These are phyloP conservation scores for Myotis pilosus DNA, from an alignment of 2,797 vertebrate species.

Conservation along the genomic window DNA sequence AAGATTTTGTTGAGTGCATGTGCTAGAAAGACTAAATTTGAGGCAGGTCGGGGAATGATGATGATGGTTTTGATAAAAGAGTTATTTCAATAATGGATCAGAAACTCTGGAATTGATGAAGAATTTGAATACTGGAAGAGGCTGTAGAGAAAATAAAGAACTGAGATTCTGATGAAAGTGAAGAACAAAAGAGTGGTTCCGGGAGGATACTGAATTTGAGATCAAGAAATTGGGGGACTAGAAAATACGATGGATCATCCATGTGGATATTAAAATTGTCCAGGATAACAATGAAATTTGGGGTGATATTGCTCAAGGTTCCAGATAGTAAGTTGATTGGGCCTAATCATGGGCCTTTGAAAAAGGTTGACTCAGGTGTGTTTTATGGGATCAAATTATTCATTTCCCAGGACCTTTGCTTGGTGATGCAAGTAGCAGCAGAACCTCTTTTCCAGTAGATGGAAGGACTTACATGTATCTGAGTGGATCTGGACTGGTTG, in stretches of 20 bases:
- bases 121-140: background rate
- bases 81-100: background rate
- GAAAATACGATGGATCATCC: background rate
- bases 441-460: background rate
- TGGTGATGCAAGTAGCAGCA: background rate
- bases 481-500: background rate
- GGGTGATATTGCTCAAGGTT: background rate
- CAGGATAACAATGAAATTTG: background rate
- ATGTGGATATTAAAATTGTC: background rate
- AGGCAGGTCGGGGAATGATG: background rate
- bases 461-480: background rate
- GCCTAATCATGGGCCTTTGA: background rate
- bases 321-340: background rate
- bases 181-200: background rate
- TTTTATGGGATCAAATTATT: background rate
- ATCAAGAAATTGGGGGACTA: background rate
- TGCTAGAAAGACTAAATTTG: slow-evolving; percentile 19
- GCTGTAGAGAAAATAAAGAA: background rate
- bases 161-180: background rate
- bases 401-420: background rate
- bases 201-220: background rate
- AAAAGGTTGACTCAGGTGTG: background rate
- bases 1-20: background rate
- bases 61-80: background rate
- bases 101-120: background rate